Percentiles rank a stretch among this genome's conserved stretches.
Evolutionary conservation across 2,888 invertebrate species (phyloP).

Genomic region (Mythimna pallens): DNA sequence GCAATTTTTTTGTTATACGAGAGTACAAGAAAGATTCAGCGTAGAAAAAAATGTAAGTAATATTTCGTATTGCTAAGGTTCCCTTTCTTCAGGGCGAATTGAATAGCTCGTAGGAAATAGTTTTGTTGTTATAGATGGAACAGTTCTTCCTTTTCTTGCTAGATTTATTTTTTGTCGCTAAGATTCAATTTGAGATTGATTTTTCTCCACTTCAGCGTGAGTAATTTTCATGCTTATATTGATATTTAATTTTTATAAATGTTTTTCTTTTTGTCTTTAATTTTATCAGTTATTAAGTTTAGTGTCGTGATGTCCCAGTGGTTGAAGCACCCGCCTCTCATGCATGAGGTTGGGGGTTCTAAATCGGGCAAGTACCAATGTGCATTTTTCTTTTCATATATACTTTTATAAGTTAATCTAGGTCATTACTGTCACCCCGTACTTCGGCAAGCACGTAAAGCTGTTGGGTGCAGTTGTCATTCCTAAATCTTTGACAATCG

Average conservation of each 20-base stretch:
- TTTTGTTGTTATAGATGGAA: constrained; percentile 41
- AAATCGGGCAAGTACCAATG: too few species aligned
- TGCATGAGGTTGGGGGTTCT: too few species aligned
- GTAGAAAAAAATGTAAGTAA: constrained; percentile 53
- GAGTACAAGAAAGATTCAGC: constrained; percentile 36
- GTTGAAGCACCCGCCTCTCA: too few species aligned
- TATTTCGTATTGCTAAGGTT: constrained; percentile 53
- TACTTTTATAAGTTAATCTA: too few species aligned
- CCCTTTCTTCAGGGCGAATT: constrained; percentile 45
- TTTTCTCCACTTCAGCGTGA: background rate
- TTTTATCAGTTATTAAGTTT: too few species aligned
- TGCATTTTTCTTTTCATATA: too few species aligned
- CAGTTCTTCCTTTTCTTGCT: constrained; percentile 11
- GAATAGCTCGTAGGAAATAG: constrained; percentile 47
- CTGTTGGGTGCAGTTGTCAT: too few species aligned
- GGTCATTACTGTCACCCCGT: too few species aligned
- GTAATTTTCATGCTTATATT: background rate
- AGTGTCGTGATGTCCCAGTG: too few species aligned
- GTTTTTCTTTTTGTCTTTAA: too few species aligned
- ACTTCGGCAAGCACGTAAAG: too few species aligned
- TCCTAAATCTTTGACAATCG: too few species aligned
- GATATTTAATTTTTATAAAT: background rate
- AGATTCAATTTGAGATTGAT: constrained; percentile 25
- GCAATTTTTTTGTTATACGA: constrained; percentile 48
- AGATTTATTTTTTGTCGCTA: constrained; percentile 26